Base-by-base conservation (phyloP, 2,113 vertebrate genomes). In the Eurypyga helias region DNA sequence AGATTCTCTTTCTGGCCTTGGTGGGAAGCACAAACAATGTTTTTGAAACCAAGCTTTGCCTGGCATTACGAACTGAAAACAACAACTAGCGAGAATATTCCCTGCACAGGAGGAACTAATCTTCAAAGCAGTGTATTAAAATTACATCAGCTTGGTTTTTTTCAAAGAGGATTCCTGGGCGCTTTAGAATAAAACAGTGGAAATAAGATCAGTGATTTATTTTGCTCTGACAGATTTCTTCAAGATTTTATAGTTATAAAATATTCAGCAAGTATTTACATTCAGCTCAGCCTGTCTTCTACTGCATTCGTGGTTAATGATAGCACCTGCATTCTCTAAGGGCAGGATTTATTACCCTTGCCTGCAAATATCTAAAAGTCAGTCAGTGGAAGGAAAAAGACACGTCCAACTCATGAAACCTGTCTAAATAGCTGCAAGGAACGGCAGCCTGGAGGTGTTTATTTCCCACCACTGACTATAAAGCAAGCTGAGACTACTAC, bases 351-450 rank as follows among this genome's bases (percentile, higher is more conserved):
- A 92, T 46, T 31, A 79, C 7, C 34, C 31, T 34, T 62, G 72
- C 78, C 87, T 93, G 87, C 54, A 87, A 60, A 93, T 55, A 92
- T 15, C 95, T 90, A 28, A 6, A 20, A 94, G 73, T 62, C 93
- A 96, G 33, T 6, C 49, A 7, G 60, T 5, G 36, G 87, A 70
- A 94, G 69, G 60, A 43, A 76, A 60, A 46, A 62, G 66, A 24
- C 36, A 20, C 2, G 19, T 71, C 67, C 67, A 61, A 11, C 45
- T 54, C 34, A 18, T 4, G 31, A 36, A 71, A 34, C 3, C 2
- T 28, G 60, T 49, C 91, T 51, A 16, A 78, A 13, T 6, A 82
- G 51, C 11, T 60, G 55, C 0, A 24, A 87, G 71, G 19, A 93
- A 41, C 58, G 46, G 83, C 90, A 78, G 92, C 83, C 89, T 15